A percentile compares a stretch with the other conserved stretches of the same genome.
Conservation (phyloP, 2,888 invertebrate genomes). For the Pecten maximus region DNA sequence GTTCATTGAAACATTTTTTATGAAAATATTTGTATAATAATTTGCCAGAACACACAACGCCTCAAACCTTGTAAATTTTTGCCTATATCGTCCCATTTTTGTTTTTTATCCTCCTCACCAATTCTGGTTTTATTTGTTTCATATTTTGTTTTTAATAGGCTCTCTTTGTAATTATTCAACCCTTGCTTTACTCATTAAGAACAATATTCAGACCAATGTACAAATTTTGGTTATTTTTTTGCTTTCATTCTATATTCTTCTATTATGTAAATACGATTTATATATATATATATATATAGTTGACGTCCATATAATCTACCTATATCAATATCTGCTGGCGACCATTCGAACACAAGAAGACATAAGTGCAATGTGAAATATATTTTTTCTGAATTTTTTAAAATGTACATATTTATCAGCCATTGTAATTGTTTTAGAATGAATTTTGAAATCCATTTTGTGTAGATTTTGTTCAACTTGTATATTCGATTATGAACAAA, state of each 20-base stretch:
- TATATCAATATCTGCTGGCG: background rate
- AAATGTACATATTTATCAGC: background rate
- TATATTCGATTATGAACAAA: background rate
- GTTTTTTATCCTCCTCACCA: background rate
- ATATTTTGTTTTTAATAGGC: background rate
- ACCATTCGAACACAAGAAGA: constrained; percentile 27
- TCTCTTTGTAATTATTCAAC: background rate
- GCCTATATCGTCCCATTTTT: background rate
- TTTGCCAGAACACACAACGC: constrained; percentile 6
- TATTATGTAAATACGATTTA: background rate
- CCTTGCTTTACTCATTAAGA: background rate
- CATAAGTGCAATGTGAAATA: background rate
- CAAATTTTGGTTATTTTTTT: background rate
- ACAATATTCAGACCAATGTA: background rate
- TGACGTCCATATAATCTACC: background rate
- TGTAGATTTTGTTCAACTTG: background rate
- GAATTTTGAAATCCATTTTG: constrained; percentile 2
- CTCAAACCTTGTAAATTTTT: background rate
- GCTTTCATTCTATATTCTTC: background rate
- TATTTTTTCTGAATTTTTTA: background rate
- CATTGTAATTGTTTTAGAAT: background rate
- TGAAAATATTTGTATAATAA: background rate
- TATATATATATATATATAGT: background rate
- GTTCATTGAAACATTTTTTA: background rate
- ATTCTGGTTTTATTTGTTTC: background rate